These are phyloP conservation scores for Aplochiton taeniatus DNA, from an alignment of 2,797 vertebrate species.

Conservation along the genomic window DNA sequence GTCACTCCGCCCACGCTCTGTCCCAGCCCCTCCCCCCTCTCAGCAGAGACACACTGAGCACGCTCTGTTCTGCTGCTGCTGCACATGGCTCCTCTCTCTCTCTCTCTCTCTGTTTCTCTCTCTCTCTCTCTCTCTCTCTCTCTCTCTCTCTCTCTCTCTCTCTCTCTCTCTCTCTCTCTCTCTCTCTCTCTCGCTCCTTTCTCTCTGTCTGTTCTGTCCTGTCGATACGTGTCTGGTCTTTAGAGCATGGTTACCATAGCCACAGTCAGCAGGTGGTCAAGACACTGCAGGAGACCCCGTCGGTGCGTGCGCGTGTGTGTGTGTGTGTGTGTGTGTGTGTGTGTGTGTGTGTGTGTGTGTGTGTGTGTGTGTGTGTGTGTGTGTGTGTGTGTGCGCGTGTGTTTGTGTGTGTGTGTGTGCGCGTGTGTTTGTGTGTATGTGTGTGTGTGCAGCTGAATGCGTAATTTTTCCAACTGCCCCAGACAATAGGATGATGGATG, in stretches of 20 bases:
- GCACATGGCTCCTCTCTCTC: constrained; percentile 2
- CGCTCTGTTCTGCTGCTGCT: background rate
- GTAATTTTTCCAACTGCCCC: too few species aligned
- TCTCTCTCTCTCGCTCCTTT: constrained; percentile 14
- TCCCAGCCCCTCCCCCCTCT: constrained; percentile 46
- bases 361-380: constrained; percentile 7
- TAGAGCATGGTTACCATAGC: constrained; percentile 56
- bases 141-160: constrained; percentile 8
- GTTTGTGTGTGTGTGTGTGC: background rate
- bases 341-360: constrained; percentile 11
- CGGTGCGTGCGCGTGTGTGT: constrained; percentile 13
- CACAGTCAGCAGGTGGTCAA: constrained; percentile 55
- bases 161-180: background rate
- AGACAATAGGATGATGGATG: too few species aligned
- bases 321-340: constrained; percentile 9
- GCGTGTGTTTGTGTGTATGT: background rate
- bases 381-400: too few species aligned
- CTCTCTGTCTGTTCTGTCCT: too few species aligned
- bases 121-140: background rate
- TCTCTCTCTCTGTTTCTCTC: background rate
- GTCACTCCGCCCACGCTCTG: constrained; percentile 52
- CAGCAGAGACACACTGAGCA: constrained; percentile 22
- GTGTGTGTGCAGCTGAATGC: background rate
- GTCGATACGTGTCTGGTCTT: constrained; percentile 19
- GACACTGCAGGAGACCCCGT: constrained; percentile 29